Percentiles rank a stretch among this genome's conserved stretches.
Evolutionary conservation across 1,140 invertebrate species (phyloP).

Genomic region (Drosophila albomicans): DNA sequence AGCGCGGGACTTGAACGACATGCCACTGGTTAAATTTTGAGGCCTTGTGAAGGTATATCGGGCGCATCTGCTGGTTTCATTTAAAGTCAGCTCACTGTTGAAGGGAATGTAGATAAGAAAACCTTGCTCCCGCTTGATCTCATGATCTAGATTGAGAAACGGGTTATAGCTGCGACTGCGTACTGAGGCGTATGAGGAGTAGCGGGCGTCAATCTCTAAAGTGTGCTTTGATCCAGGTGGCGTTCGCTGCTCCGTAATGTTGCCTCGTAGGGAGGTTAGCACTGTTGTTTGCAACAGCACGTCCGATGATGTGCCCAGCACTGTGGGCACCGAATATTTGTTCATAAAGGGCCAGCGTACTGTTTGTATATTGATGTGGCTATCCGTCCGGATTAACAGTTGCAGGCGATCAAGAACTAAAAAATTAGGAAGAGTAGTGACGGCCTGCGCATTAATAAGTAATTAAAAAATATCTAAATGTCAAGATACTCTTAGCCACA

Average conservation of each 20-base stretch:
- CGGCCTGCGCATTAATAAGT: neutral
- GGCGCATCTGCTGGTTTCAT: slow-evolving; percentile 63
- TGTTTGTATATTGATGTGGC: slow-evolving; percentile 81
- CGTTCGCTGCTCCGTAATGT: slow-evolving; percentile 85
- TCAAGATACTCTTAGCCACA: too few species aligned
- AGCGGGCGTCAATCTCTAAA: slow-evolving; percentile 87
- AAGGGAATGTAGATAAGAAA: slow-evolving; percentile 87
- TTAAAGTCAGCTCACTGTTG: slow-evolving; percentile 80
- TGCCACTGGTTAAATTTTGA: slow-evolving; percentile 77
- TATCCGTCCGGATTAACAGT: slow-evolving; percentile 70
- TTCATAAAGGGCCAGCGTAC: slow-evolving; percentile 84
- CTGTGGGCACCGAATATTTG: slow-evolving; percentile 85
- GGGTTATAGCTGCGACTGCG: slow-evolving; percentile 87
- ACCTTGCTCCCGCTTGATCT: slow-evolving; percentile 87
- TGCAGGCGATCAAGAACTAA: slow-evolving; percentile 71
- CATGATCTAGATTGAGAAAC: slow-evolving; percentile 86
- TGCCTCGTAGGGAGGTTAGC: slow-evolving; percentile 86
- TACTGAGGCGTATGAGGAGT: slow-evolving; percentile 87
- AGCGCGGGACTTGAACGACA: slow-evolving; percentile 81
- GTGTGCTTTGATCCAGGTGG: slow-evolving; percentile 85
- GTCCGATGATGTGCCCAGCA: slow-evolving; percentile 87
- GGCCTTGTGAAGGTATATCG: slow-evolving; percentile 75
- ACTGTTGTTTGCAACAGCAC: slow-evolving; percentile 85
- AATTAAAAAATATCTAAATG: too few species aligned
- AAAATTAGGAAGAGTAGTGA: neutral